Base-by-base conservation (phyloP, 2,113 vertebrate genomes). In the Seriola quinqueradiata region DNA sequence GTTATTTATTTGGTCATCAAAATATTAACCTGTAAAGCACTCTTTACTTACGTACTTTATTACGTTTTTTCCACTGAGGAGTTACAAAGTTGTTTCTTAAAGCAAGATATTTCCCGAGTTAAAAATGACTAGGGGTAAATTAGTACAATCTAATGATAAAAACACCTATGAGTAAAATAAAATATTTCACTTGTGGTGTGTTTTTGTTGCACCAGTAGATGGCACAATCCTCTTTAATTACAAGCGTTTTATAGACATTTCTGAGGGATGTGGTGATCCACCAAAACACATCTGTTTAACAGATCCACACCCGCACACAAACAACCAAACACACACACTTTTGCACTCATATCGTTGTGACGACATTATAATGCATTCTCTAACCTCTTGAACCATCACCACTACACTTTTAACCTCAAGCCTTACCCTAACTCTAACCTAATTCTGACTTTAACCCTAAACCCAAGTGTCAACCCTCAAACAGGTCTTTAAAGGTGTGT, bases 201-300 rank as follows among this genome's bases (percentile, higher is more conserved):
- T 42, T 70, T 38, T 23, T 4, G 2, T 60, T 54, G 1, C 0
- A 70, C 59, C 85, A 85, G 10, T 61, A 85, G 88, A 80, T 82
- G 85, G 75, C 40, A 60, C 44, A 12, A 70, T 71, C 3, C 2
- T 2, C 32, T 63, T 77, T 10, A 16, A 48, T 55, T 25, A 54
- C 10, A 50, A 8, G 9, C 14, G 4, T 61, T 73, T 17, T 19
- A n/a, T 1, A 17, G 11, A 1, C 2, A 6, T 9, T 25, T 8
- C 23, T 34, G 4, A 55, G 19, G 9, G n/a, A 32, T 28, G 21
- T 34, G 11, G 11, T 70, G 12, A 23, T 38, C 10, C 13, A 48
- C 2, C 10, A 36, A 46, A 54, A 28, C 5, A 52, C n/a, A 60
- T 9, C 13, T 40, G 1, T 8, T 21, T 8, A 75, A 25, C 54